Evolutionary conservation across 2,113 vertebrate genomes (phyloP), one percentile per base, ranked within the genome.

Genomic region (Anarrhichthys ocellatus): DNA sequence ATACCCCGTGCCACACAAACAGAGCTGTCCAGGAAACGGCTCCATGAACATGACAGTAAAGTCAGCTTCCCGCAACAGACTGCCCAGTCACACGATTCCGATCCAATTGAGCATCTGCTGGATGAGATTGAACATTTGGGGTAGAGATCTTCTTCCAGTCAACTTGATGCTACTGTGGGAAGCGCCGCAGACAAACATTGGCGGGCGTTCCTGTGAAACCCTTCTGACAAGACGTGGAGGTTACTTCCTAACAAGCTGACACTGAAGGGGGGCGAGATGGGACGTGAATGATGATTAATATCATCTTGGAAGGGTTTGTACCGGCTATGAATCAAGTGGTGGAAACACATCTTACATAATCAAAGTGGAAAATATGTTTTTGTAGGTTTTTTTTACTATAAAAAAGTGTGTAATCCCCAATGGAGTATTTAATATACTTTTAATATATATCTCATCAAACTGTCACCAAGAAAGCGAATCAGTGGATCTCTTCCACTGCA

Each of bases 61-160:
- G 82, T 91, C 78, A 73, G 67, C 73, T 69, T 77, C 56, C 62
- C 63, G 65, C 75, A 66, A 59, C 20, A 62, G 46, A 81, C 78
- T 87, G 76, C 81, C 84, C 85, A 85, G 88, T 87, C 86, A 56
- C 80, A 90, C 42, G 71, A 91, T 82, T 91, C 89, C 80, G 88
- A 59, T 86, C 82, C 85, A 89, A 83, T 77, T 86, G 87, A 87
- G 81, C 87, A 91, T 89, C 86, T 90, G 87, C 69, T 32, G 76
- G 59, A 79, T 88, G 80, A 83, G 80, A 84, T 81, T 83, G 79
- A 84, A 81, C 80, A 88, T 88, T 89, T 87, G 82, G 78, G 82
- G 67, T 2, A 32, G 36, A 63, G 81, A 90, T 84, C 68, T 68
- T 65, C 78, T 82, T 85, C 84, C 74, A 83, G 78, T 86, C 80